A percentile compares a stretch with the other conserved stretches of the same genome.
Conservation (phyloP, 2,888 invertebrate species). For the Himalopsyche anomala region DNA sequence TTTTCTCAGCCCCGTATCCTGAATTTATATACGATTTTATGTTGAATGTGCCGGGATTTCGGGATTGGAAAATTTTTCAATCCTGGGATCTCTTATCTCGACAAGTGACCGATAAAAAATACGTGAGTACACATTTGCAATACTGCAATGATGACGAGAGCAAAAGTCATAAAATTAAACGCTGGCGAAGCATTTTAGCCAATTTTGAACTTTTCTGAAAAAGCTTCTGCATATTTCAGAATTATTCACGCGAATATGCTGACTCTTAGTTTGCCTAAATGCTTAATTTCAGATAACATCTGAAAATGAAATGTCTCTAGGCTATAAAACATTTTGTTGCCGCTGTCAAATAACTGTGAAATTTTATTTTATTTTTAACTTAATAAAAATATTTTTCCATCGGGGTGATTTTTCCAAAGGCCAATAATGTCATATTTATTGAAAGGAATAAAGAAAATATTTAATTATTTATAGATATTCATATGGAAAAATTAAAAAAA, state of each 20-base stretch:
- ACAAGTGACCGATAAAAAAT: no score
- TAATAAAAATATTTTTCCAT: slow-evolving; percentile 56
- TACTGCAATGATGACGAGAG: neutral
- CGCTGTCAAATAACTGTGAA: neutral
- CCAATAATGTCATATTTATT: no score
- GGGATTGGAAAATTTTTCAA: no score
- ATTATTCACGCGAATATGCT: neutral
- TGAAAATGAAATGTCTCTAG: neutral
- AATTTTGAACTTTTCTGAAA: slow-evolving; percentile 8
- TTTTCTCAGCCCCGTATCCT: no score
- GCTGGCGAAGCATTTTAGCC: neutral
- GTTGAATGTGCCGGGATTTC: no score
- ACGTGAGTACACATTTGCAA: neutral
- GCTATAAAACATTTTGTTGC: slow-evolving; percentile 16
- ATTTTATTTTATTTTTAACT: slow-evolving; percentile 16
- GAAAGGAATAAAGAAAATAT: no score
- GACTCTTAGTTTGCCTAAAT: neutral
- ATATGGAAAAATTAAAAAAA: no score
- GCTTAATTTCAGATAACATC: slow-evolving; percentile 23
- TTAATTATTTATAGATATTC: no score
- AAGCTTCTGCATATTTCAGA: slow-evolving; percentile 2
- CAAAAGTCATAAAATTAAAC: neutral
- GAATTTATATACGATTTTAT: no score
- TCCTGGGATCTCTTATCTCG: no score
- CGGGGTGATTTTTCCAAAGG: slow-evolving; percentile 31